Conservation (phyloP, 2,113 vertebrate genomes). For the Columbina picui region DNA sequence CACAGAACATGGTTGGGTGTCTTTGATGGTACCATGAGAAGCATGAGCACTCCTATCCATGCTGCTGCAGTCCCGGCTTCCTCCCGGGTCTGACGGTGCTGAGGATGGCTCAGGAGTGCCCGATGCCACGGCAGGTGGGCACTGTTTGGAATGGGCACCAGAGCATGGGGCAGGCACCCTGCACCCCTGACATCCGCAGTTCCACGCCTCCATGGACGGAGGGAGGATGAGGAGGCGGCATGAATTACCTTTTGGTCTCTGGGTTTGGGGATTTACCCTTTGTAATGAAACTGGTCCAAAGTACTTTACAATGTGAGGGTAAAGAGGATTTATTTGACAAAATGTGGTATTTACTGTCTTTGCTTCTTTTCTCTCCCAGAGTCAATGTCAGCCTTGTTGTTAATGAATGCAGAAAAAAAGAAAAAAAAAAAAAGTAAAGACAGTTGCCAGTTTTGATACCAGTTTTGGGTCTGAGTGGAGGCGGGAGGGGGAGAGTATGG, state of each 20-base stretch:
- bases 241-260: neutral
- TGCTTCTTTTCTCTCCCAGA: neutral
- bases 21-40: neutral
- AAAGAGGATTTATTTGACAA: neutral
- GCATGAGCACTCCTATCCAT: neutral
- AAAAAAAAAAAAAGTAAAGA: neutral
- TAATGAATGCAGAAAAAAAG: conserved; percentile 20
- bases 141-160: neutral
- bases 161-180: neutral
- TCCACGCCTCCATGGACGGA: neutral
- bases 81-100: fast-evolving
- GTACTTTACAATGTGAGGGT: neutral
- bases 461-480: conserved; percentile 30
- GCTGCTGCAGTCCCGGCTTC: neutral
- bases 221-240: neutral
- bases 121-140: neutral
- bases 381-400: neutral
- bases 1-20: neutral
- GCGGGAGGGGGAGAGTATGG: neutral
- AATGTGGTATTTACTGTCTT: neutral
- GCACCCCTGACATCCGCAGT: neutral
- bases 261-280: neutral
- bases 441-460: conserved; percentile 25
- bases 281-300: neutral
- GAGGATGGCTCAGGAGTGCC: neutral